phyloP scores from a whole-genome alignment of 2,113 vertebrate genomes.

The Larimichthys polyactis region DNA sequence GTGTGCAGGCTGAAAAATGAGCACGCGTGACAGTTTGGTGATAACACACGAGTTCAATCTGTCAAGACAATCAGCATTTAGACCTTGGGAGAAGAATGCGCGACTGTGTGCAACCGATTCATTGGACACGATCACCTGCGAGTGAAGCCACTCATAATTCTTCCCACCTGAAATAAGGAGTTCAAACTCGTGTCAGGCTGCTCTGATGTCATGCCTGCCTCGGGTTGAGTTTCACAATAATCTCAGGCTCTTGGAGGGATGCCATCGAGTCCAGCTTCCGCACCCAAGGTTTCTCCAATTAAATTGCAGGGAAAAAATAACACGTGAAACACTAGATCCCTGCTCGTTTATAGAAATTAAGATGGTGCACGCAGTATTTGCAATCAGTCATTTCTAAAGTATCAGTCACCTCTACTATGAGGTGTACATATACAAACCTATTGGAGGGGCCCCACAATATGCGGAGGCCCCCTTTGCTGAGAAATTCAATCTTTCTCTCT shows the following conservation, averaged over 20 bases:
- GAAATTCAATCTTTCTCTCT: slow-evolving; percentile 12
- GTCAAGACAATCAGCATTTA: slow-evolving; percentile 79
- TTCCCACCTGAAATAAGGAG: slow-evolving; percentile 80
- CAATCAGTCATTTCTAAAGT: slow-evolving; percentile 63
- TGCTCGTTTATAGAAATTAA: slow-evolving; percentile 62
- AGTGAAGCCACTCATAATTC: slow-evolving; percentile 80
- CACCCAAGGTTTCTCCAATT: slow-evolving; percentile 71
- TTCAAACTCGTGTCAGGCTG: slow-evolving; percentile 80
- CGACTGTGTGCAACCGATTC: slow-evolving; percentile 76
- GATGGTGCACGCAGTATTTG: slow-evolving; percentile 34
- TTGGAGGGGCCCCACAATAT: slow-evolving; percentile 29
- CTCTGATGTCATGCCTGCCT: slow-evolving; percentile 83
- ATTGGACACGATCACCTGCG: slow-evolving; percentile 80
- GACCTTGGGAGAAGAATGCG: slow-evolving; percentile 70
- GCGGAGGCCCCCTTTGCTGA: slow-evolving; percentile 9
- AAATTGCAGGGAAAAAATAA: slow-evolving; percentile 74
- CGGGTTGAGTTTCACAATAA: slow-evolving; percentile 82
- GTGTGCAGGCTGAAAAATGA: slow-evolving; percentile 71
- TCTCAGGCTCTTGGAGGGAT: slow-evolving; percentile 73
- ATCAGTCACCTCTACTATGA: slow-evolving; percentile 43
- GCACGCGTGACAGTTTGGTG: slow-evolving; percentile 74
- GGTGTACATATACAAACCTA: neutral
- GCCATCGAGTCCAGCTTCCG: slow-evolving; percentile 69
- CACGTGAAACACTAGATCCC: slow-evolving; percentile 67
- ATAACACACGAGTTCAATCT: slow-evolving; percentile 80